Percentiles rank a stretch among this genome's conserved stretches.
phyloP scores from a whole-genome alignment of 2,888 invertebrate genomes.

The Hymenopus coronatus region DNA sequence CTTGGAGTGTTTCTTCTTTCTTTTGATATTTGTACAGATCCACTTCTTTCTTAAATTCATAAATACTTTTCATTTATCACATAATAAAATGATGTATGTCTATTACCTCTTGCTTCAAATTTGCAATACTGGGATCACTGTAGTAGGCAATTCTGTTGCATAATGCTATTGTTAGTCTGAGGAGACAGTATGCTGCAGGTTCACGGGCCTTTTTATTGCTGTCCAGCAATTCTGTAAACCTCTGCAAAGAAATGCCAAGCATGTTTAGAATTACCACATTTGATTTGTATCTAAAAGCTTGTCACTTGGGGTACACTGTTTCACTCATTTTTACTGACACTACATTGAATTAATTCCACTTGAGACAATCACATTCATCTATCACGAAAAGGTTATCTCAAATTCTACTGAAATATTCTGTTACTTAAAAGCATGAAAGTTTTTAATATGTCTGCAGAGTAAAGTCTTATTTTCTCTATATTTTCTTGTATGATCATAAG shows the following conservation, averaged over 20 bases:
- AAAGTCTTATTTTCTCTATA: too few relatives aligned
- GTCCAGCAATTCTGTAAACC: constrained; percentile 24
- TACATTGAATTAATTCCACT: too few relatives aligned
- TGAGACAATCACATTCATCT: too few relatives aligned
- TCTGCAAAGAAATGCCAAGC: constrained; percentile 1
- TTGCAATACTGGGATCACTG: constrained; percentile 51
- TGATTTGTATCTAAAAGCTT: too few relatives aligned
- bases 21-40: background rate
- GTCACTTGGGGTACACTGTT: too few relatives aligned
- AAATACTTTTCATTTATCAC: background rate
- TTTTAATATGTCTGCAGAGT: too few relatives aligned
- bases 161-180: constrained; percentile 49
- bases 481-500: too few relatives aligned
- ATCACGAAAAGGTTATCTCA: too few relatives aligned
- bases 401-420: too few relatives aligned
- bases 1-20: background rate
- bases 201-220: constrained; percentile 42
- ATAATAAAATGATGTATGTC: background rate
- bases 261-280: background rate
- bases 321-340: too few relatives aligned
- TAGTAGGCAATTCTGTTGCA: constrained; percentile 50
- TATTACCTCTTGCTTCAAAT: constrained; percentile 49
- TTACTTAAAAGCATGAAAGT: too few relatives aligned
- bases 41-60: background rate
- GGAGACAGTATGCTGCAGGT: constrained; percentile 48